Conservation (phyloP, 2,888 invertebrate species). For the Agrenia bidenticulata region DNA sequence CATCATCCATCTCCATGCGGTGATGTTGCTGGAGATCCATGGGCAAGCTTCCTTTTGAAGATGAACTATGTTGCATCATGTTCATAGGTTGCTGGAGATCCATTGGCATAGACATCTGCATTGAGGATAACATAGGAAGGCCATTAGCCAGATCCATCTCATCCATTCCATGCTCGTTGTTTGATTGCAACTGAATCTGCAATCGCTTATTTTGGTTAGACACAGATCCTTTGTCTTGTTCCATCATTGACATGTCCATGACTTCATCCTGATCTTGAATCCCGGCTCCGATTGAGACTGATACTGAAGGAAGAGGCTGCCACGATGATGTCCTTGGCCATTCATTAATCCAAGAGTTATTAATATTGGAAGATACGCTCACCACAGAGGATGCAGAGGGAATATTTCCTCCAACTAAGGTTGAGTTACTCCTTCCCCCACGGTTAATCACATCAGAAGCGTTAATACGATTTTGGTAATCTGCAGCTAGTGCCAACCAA, state of each 20-base stretch:
- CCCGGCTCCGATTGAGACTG: constrained; percentile 20
- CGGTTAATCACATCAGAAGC: constrained; percentile 15
- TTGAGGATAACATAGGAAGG: constrained; percentile 42
- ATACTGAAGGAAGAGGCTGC: constrained; percentile 9
- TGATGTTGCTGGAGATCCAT: constrained; percentile 48
- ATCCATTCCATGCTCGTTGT: constrained; percentile 38
- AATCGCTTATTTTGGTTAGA: constrained; percentile 11
- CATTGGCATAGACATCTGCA: constrained; percentile 45
- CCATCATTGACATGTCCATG: constrained; percentile 51
- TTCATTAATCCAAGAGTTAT: constrained; percentile 35
- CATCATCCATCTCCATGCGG: constrained; percentile 40
- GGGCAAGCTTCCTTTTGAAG: constrained; percentile 25
- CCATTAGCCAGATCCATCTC: constrained; percentile 46
- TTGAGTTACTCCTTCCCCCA: constrained; percentile 4
- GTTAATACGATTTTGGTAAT: constrained; percentile 36
- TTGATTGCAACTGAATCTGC: constrained; percentile 16
- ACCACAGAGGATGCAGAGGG: not conserved
- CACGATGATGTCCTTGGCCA: constrained; percentile 30
- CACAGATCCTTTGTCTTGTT: constrained; percentile 31
- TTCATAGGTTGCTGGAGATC: constrained; percentile 49
- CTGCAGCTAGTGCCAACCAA: constrained; percentile 37
- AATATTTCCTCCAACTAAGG: not conserved
- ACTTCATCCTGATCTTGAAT: constrained; percentile 50
- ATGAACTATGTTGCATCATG: constrained; percentile 20
- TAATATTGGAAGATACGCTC: constrained; percentile 1